Evolutionary conservation across 1,140 invertebrate genomes (phyloP).

Genomic region (Dinothrombium tinctorium): DNA sequence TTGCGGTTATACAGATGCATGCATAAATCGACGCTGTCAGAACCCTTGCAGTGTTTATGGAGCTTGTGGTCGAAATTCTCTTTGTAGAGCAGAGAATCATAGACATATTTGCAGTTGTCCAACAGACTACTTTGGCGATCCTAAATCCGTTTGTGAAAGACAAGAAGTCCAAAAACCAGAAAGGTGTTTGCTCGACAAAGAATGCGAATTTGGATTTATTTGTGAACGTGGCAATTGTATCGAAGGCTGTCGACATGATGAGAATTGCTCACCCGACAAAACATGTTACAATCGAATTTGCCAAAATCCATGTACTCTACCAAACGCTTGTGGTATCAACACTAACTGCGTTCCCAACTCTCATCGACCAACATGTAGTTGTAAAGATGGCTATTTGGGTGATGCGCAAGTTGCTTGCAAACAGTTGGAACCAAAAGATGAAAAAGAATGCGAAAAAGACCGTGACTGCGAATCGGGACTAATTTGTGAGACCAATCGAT

Average conservation of each 20-base stretch:
- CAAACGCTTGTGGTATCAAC: constrained; percentile 49
- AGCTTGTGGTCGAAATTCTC: constrained; percentile 42
- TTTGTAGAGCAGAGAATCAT: constrained; percentile 47
- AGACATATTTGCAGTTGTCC: constrained; percentile 45
- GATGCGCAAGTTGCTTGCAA: constrained; percentile 26
- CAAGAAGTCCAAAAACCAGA: constrained; percentile 8
- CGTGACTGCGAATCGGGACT: constrained; percentile 12
- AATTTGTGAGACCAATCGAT: constrained; percentile 15
- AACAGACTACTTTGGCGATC: constrained; percentile 28
- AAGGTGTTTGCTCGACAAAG: constrained; percentile 13
- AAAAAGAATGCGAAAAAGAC: constrained; percentile 9
- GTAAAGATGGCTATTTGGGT: constrained; percentile 20
- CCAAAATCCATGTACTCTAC: constrained; percentile 29
- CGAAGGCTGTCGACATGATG: constrained; percentile 9
- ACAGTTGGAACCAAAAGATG: constrained; percentile 5
- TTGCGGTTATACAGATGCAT: constrained; percentile 69
- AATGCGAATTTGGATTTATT: constrained; percentile 15
- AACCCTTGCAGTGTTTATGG: constrained; percentile 48
- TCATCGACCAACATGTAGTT: constrained; percentile 46
- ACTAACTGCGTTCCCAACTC: constrained; percentile 43
- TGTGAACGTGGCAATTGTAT: constrained; percentile 17
- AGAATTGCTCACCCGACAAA: constrained; percentile 23
- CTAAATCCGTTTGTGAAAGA: constrained; percentile 12
- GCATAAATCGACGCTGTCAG: constrained; percentile 53
- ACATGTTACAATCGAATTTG: constrained; percentile 58